Conservation (phyloP, 2,113 vertebrate species). For the Daboia siamensis region DNA sequence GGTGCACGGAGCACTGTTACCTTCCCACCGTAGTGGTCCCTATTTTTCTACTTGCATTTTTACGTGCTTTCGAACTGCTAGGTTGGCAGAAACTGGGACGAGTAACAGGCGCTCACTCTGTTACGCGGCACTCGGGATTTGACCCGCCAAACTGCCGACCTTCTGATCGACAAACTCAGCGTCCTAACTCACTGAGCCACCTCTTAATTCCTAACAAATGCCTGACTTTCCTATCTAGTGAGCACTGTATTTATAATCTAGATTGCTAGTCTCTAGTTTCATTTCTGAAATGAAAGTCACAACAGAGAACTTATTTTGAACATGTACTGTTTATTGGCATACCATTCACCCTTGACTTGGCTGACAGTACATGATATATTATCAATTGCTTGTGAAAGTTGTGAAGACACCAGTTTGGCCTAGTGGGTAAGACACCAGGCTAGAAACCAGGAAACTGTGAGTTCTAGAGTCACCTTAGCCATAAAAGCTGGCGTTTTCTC, state of each 20-base stretch:
- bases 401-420: background rate
- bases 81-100: too few species aligned
- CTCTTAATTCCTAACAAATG: background rate
- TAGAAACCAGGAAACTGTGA: background rate
- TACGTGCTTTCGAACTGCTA: too few species aligned
- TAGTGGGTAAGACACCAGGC: background rate
- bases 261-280: background rate
- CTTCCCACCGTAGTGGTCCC: too few species aligned
- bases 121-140: too few species aligned
- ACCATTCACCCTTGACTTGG: background rate
- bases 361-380: background rate
- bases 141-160: too few species aligned
- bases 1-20: too few species aligned
- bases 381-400: background rate
- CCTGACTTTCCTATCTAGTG: background rate
- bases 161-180: too few species aligned
- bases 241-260: background rate
- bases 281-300: background rate
- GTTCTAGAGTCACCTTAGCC: background rate
- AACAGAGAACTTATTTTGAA: background rate
- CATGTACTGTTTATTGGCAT: background rate
- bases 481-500: background rate
- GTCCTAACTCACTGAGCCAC: too few species aligned
- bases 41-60: too few species aligned
- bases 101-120: too few species aligned